phyloP scores from a whole-genome alignment of 2,113 vertebrate species.

The Tenebrosternarchus preto region DNA sequence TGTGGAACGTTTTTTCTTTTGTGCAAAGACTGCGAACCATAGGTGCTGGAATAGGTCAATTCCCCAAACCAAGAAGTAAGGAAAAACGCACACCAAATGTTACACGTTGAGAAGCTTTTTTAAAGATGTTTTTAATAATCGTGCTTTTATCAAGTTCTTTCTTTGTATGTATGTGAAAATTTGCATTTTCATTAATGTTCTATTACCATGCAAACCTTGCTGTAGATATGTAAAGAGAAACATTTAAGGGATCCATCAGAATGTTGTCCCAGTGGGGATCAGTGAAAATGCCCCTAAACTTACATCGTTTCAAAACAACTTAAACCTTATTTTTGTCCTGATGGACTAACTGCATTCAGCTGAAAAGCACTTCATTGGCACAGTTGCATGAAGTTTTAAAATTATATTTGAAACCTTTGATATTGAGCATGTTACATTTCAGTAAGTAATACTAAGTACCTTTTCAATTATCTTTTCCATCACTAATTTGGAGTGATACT shows the following conservation, averaged over 20 bases:
- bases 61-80: neutral
- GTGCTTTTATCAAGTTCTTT: neutral
- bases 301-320: neutral
- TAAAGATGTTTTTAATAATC: neutral
- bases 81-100: neutral
- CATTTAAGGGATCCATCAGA: neutral
- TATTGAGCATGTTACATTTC: too few relatives aligned
- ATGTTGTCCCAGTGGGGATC: neutral
- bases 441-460: too few relatives aligned
- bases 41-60: neutral
- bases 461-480: too few relatives aligned
- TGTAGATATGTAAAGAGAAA: slow-evolving; percentile 1
- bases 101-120: neutral
- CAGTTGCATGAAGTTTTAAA: neutral
- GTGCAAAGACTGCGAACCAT: neutral
- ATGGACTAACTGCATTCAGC: neutral
- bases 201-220: neutral
- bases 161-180: neutral
- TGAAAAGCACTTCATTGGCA: neutral
- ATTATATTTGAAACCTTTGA: neutral
- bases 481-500: too few relatives aligned
- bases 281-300: neutral
- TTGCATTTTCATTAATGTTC: slow-evolving; percentile 7
- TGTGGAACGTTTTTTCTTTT: neutral
- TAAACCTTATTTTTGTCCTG: neutral